A percentile compares a stretch with the other conserved stretches of the same genome.
These are phyloP conservation scores for Hyperoplus immaculatus DNA, from an alignment of 2,797 vertebrate genomes.

Conservation along the genomic window DNA sequence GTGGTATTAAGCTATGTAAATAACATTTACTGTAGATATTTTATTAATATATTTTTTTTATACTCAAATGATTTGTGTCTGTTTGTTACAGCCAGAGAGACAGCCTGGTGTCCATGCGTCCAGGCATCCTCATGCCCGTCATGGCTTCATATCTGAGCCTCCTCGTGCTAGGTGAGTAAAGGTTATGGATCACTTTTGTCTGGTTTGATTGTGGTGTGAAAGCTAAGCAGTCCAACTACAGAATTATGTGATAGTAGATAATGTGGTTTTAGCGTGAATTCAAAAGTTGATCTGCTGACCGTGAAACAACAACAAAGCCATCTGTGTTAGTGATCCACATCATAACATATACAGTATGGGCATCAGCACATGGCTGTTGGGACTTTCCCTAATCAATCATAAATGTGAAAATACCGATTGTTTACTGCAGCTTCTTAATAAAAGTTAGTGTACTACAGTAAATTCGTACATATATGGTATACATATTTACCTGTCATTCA, in stretches of 20 bases:
- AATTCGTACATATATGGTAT: neutral
- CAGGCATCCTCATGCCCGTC: slow-evolving; percentile 43
- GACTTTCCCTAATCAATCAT: neutral
- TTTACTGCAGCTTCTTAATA: neutral
- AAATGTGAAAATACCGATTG: neutral
- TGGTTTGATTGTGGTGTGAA: neutral
- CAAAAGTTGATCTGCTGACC: neutral
- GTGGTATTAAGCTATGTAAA: neutral
- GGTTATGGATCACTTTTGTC: neutral
- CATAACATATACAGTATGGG: neutral
- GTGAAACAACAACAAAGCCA: neutral
- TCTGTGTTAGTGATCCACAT: neutral
- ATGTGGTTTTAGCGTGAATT: neutral
- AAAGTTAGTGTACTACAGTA: neutral
- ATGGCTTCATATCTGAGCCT: slow-evolving; percentile 72
- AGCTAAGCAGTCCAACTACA: neutral
- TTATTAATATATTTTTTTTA: neutral
- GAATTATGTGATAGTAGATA: neutral
- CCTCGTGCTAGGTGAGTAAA: slow-evolving; percentile 77
- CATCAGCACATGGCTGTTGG: neutral
- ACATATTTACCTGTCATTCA: neutral
- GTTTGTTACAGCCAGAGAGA: slow-evolving; percentile 68
- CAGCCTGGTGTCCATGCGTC: slow-evolving; percentile 25
- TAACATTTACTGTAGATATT: neutral
- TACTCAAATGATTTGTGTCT: slow-evolving; percentile 20